phyloP scores from a whole-genome alignment of 2,797 vertebrate genomes.

The Sebastes itinus region DNA sequence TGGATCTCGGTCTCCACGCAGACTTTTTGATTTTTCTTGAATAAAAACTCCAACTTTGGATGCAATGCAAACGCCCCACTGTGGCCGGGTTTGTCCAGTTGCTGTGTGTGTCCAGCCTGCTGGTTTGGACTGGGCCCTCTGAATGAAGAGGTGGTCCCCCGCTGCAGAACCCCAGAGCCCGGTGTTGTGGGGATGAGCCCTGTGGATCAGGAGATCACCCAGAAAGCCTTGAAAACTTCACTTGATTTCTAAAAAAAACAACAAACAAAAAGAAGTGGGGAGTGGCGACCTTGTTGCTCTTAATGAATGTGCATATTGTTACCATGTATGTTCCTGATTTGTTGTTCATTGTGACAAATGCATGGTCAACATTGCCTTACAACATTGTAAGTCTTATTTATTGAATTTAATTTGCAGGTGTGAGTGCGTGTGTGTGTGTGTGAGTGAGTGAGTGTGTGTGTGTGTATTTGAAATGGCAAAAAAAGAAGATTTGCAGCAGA shows the following conservation, averaged over 20 bases:
- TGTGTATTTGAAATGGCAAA: constrained; percentile 27
- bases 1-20: constrained; percentile 52
- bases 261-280: constrained; percentile 62
- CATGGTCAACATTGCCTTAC: constrained; percentile 95
- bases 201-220: constrained; percentile 88
- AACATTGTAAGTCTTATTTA: constrained; percentile 92
- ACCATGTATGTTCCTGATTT: constrained; percentile 78
- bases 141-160: constrained; percentile 15
- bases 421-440: constrained; percentile 49
- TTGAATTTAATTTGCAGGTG: constrained; percentile 85
- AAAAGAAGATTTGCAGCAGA: constrained; percentile 13
- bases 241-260: constrained; percentile 51
- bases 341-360: constrained; percentile 87
- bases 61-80: constrained; percentile 71
- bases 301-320: constrained; percentile 90
- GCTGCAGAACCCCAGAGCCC: constrained; percentile 43
- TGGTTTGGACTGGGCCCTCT: constrained; percentile 34
- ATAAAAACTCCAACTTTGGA: constrained; percentile 72
- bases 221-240: constrained; percentile 90
- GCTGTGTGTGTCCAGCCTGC: constrained; percentile 39
- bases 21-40: constrained; percentile 30
- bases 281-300: constrained; percentile 76
- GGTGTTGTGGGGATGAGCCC: constrained; percentile 58
- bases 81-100: constrained; percentile 75
- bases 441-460: background rate